Evolutionary conservation across 2,888 invertebrate genomes (phyloP), one percentile per base, ranked within the genome.

Genomic region (Phorcus lineatus): DNA sequence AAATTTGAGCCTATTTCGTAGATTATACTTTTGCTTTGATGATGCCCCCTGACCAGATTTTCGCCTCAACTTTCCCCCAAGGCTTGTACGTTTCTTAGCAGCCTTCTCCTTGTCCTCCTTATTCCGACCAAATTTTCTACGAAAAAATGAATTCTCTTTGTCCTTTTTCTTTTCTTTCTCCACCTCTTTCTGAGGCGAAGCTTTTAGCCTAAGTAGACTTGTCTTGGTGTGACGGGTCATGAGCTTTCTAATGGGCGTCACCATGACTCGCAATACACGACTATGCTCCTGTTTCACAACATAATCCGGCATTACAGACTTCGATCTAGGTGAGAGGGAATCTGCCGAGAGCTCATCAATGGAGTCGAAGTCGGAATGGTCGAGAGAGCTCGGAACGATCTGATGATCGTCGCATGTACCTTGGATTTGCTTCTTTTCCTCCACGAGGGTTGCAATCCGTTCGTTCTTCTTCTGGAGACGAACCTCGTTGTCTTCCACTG

Each of bases 401-500:
- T 54, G 22, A 31, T 19, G 40, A 47, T 28, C 74, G 13, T 13
- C 13, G 22, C 28, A 3, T 36, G 76, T 88, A 89, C 90, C 89
- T 86, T 89, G 85, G 62, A 87, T 79, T 31, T 85, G 85, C n/a
- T 83, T 82, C 13, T 83, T 84, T 28, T 87, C 84, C 9, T 84
- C 78, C 80, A 87, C 85, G 9, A 89, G 70, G 3, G 80, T 81
- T 0, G 82, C 9, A 13, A 89, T 85, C 40, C 83, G 84, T 16
- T 86, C 83, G 78, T 89, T 87, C 57, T 85, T 81, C 31, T 83
- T 84, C 55, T 84, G 83, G 24, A 90, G 82, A 13, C 87, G 86
- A 52, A 84, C 82, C 28, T 87, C 87, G n/a, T 89, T 88, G 47
- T 87, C 89, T 47, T 88, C 87, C 81, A 92, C 86, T 62, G 90